Evolutionary conservation across 2,888 invertebrate species (phyloP).

Genomic region (Sceliomorpha sp.): DNA sequence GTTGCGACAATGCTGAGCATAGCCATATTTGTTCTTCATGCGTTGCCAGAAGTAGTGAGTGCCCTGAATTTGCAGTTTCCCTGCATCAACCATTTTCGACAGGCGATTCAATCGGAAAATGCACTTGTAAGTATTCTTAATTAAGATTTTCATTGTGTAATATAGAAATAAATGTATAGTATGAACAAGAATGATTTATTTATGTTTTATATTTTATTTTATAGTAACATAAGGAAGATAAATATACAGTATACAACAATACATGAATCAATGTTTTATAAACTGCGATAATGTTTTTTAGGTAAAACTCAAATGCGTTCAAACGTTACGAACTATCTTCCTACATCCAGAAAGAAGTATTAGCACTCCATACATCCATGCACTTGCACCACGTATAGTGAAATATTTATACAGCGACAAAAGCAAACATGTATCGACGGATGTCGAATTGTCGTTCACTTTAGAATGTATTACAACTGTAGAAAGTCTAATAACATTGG

Average conservation of each 20-base stretch:
- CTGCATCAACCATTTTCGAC: constrained; percentile 94
- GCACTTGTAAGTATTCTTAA: constrained; percentile 80
- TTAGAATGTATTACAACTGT: constrained; percentile 88
- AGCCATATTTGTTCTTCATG: constrained; percentile 92
- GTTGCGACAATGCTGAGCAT: constrained; percentile 93
- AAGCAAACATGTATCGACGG: constrained; percentile 83
- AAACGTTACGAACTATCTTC: constrained; percentile 89
- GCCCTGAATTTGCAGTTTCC: constrained; percentile 93
- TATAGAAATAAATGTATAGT: constrained; percentile 37
- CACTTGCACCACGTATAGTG: constrained; percentile 89
- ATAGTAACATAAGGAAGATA: too few species aligned
- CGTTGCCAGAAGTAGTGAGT: constrained; percentile 88
- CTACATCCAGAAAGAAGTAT: constrained; percentile 86
- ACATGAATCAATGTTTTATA: too few species aligned
- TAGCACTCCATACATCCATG: constrained; percentile 90
- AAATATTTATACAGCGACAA: constrained; percentile 86
- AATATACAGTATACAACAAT: too few species aligned
- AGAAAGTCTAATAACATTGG: constrained; percentile 87
- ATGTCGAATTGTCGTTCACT: constrained; percentile 86
- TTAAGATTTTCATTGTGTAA: constrained; percentile 15
- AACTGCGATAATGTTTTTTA: too few species aligned
- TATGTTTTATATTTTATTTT: background rate
- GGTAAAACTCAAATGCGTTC: constrained; percentile 89
- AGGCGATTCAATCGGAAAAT: constrained; percentile 87
- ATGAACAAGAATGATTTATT: constrained; percentile 25